phyloP scores from a whole-genome alignment of 2,797 vertebrate genomes.

The Premnoplex brunnescens region DNA sequence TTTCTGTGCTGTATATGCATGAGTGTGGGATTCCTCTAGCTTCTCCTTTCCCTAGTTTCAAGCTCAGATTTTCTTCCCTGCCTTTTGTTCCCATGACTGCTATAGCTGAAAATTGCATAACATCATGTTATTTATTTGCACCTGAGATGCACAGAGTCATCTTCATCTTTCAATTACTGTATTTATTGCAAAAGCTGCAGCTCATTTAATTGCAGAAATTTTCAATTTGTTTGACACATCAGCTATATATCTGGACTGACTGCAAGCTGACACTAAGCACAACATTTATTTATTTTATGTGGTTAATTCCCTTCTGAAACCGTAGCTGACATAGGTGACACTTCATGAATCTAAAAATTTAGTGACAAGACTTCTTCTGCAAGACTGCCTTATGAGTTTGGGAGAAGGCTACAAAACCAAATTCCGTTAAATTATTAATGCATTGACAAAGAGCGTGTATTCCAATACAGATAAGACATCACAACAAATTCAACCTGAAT shows the following conservation, averaged over 20 bases:
- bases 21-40: accelerated
- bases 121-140: not conserved
- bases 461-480: not conserved
- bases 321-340: too few relatives aligned
- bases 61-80: not conserved
- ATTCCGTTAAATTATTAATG: not conserved
- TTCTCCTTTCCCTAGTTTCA: not conserved
- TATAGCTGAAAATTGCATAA: not conserved
- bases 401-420: not conserved
- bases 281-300: not conserved
- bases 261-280: not conserved
- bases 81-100: not conserved
- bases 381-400: not conserved
- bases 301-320: not conserved
- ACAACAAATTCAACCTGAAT: not conserved
- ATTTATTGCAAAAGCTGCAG: not conserved
- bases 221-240: not conserved
- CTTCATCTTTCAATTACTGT: not conserved
- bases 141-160: not conserved
- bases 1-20: not conserved
- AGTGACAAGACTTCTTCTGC: not conserved
- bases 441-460: not conserved
- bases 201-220: not conserved
- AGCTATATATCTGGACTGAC: not conserved
- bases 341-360: not conserved